Conservation (phyloP, 2,888 invertebrate species). For the Aspidapion aeneum region DNA sequence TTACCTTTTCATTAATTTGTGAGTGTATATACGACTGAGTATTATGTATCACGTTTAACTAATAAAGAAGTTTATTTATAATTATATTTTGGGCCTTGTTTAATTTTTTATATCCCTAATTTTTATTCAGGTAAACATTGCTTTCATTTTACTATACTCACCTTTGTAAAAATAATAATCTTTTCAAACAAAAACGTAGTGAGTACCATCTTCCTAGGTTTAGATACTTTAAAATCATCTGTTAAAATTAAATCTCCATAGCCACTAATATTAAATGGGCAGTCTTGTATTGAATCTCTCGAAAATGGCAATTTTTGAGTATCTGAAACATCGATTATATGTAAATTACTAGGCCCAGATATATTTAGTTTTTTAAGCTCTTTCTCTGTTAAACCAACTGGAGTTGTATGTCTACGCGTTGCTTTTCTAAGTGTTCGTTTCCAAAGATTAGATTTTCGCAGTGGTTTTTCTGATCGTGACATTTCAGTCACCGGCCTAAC, state of each 20-base stretch:
- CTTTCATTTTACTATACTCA: constrained; percentile 18
- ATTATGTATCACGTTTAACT: no score
- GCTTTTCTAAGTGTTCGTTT: constrained; percentile 8
- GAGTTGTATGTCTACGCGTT: constrained; percentile 17
- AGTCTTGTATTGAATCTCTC: constrained; percentile 27
- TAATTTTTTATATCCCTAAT: no score
- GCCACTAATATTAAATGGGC: constrained; percentile 44
- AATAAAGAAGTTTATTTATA: no score
- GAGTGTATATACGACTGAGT: no score
- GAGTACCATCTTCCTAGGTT: constrained; percentile 36
- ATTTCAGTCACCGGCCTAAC: not conserved
- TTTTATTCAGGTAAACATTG: no score
- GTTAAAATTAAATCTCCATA: constrained; percentile 38
- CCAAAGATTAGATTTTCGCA: not conserved
- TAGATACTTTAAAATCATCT: constrained; percentile 37
- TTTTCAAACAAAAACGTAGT: constrained; percentile 43
- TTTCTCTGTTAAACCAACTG: constrained; percentile 6
- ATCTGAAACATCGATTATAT: constrained; percentile 18
- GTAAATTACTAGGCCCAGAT: constrained; percentile 26
- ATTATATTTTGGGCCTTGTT: no score
- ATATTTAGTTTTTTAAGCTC: constrained; percentile 21
- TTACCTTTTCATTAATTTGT: no score
- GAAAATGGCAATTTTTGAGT: constrained; percentile 14
- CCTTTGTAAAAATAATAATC: constrained; percentile 39
- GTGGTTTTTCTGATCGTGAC: constrained; percentile 7